Conservation (phyloP, 1,140 invertebrate species). For the Euborellia annulipes region DNA sequence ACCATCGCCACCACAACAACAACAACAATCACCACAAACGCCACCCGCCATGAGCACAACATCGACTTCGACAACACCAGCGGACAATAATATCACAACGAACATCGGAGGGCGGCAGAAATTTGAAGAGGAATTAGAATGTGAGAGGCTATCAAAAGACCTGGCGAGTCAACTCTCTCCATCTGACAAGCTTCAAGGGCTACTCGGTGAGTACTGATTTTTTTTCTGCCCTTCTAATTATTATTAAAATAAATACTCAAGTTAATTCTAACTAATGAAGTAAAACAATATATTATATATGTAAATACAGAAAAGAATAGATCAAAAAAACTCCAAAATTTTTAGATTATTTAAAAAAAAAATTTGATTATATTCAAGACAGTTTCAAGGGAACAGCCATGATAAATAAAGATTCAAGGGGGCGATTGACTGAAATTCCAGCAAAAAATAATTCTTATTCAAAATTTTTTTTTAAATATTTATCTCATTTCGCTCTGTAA, state of each 20-base stretch:
- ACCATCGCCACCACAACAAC: background rate
- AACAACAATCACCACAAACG: background rate
- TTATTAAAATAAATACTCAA: no score
- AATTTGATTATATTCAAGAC: no score
- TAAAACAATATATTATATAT: no score
- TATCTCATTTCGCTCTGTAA: no score
- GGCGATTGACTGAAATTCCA: no score
- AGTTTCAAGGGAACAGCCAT: no score
- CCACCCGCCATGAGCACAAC: background rate
- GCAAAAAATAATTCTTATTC: no score
- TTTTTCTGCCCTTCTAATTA: no score
- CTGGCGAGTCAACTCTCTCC: constrained; percentile 50
- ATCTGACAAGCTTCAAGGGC: constrained; percentile 48
- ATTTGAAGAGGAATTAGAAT: constrained; percentile 62
- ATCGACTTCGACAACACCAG: constrained; percentile 4
- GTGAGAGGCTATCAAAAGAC: constrained; percentile 56
- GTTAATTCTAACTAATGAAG: no score
- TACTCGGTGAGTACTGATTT: constrained; percentile 53
- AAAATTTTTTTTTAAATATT: no score
- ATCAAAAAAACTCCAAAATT: constrained; percentile 1
- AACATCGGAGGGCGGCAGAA: constrained; percentile 29
- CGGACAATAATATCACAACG: background rate
- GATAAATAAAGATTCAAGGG: no score
- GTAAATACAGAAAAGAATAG: no score
- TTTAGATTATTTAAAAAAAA: background rate